Base-by-base conservation (phyloP, 2,888 invertebrate species). In the Netelia melanura region DNA sequence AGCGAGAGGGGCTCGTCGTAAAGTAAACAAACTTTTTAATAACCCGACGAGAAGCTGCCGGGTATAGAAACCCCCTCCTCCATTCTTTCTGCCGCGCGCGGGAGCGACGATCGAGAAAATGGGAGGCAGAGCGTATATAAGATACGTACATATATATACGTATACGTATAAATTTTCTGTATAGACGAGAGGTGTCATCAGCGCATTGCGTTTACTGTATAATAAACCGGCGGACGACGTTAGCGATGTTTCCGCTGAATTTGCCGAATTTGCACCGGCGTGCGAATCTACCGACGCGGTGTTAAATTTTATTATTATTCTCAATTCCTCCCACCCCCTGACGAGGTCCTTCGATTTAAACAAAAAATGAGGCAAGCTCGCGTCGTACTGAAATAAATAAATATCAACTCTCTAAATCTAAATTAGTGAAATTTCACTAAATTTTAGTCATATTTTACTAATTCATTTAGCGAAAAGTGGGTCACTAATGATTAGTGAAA, bases 1-100 rank as follows among this genome's bases (percentile, higher is more conserved):
- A 3, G 30, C 3, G 30, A 3, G 3, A 3, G 30, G 30, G 30
- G 77, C 77, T 77, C 78, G 79, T 87, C 88, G 88, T 88, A 88
- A 88, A 88, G 89, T 87, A 89, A 89, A 88, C 83, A 87, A 89
- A 88, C 83, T 91, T 90, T 89, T 91, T 90, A 89, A 90, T 88
- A 86, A 87, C 81, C 81, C n/a, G 38, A 9, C 30, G 21, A 58
- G 23, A 21, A 58, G 58, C 58, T 21, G 44, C 17, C 44, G 30
- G 14, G 30, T 25, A 14, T 17, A 52, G 54, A 43, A 11, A 11
- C 25, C 17, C n/a, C 8, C 54, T 8, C 54, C n/a, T 6, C 54
- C 54, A 3, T 54, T n/a, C 54, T 54, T 54, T 62, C 8, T 30
- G 5, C 30, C 30, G 30, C 30, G 30, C 30, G 30, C 38, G 21